Conservation (phyloP, 1,140 invertebrate species). For the Drosophila eugracilis region DNA sequence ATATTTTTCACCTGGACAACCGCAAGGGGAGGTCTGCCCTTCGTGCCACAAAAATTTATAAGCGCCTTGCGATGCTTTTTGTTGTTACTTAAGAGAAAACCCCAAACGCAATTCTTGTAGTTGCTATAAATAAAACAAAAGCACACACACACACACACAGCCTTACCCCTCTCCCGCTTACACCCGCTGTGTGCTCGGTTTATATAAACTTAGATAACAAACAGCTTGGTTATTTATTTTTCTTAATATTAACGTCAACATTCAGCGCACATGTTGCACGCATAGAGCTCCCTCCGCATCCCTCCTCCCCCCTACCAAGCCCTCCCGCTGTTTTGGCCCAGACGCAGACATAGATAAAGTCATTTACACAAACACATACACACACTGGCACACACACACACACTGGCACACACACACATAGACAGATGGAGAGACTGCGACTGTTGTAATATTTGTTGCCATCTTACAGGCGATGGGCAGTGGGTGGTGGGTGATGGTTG, state of each 20-base stretch:
- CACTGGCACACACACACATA: conserved; percentile 8
- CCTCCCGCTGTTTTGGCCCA: conserved; percentile 37
- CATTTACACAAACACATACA: conserved; percentile 62
- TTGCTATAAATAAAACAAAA: conserved; percentile 80
- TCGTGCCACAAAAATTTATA: conserved; percentile 72
- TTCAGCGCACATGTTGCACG: conserved; percentile 83
- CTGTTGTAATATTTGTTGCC: conserved; percentile 77
- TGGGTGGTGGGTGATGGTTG: conserved; percentile 20
- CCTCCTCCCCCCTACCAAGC: conserved; percentile 15
- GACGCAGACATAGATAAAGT: conserved; percentile 66
- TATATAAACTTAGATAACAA: conserved; percentile 84
- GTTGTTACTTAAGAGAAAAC: conserved; percentile 74
- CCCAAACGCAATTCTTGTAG: conserved; percentile 78
- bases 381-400: conserved; percentile 23
- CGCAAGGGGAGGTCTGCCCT: conserved; percentile 24
- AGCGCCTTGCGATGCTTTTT: conserved; percentile 63
- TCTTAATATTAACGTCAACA: conserved; percentile 84
- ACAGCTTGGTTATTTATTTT: conserved; percentile 84
- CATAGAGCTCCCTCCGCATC: conserved; percentile 47
- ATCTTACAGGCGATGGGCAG: conserved; percentile 73
- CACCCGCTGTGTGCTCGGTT: conserved; percentile 59
- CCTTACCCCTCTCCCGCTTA: neutral
- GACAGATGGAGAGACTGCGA: conserved; percentile 34
- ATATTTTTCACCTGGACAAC: conserved; percentile 46
- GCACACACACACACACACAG: conserved; percentile 14